Conservation (phyloP, 2,888 invertebrate genomes). For the Epinotia demarniana region DNA sequence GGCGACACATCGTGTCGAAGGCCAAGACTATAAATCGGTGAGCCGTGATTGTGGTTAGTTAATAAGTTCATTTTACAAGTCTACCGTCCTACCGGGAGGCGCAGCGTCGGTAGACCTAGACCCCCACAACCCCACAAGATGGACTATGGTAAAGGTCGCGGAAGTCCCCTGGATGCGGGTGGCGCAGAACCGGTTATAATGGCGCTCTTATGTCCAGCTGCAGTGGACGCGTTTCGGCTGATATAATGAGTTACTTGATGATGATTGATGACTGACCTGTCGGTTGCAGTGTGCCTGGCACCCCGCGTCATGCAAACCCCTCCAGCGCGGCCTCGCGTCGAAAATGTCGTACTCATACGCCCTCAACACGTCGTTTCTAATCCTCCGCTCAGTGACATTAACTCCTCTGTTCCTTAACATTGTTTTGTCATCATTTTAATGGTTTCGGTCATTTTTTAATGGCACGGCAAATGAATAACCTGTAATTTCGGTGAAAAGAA, state of each 20-base stretch:
- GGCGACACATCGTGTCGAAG: too few relatives aligned
- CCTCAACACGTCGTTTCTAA: constrained; percentile 47
- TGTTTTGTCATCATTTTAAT: constrained; percentile 62
- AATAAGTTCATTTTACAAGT: too few relatives aligned
- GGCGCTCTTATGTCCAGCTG: too few relatives aligned
- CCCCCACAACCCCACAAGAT: too few relatives aligned
- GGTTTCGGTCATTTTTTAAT: constrained; percentile 46
- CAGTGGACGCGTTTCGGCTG: too few relatives aligned
- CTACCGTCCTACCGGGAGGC: too few relatives aligned
- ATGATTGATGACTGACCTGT: constrained; percentile 47
- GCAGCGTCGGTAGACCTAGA: too few relatives aligned
- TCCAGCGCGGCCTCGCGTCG: constrained; percentile 10
- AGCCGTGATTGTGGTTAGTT: too few relatives aligned
- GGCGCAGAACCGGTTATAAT: too few relatives aligned
- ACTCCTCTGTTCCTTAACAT: constrained; percentile 66
- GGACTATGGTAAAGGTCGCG: too few relatives aligned
- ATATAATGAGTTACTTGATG: background rate
- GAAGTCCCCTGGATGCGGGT: too few relatives aligned
- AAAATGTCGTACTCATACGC: constrained; percentile 38
- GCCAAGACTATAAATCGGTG: too few relatives aligned
- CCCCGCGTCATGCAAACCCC: constrained; percentile 53
- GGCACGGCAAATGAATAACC: constrained; percentile 21
- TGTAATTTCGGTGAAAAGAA: background rate
- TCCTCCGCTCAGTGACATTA: constrained; percentile 58
- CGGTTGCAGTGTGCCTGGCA: constrained; percentile 61